Base-by-base conservation (phyloP, 2,888 invertebrate genomes). In the Phaedon cochleariae region DNA sequence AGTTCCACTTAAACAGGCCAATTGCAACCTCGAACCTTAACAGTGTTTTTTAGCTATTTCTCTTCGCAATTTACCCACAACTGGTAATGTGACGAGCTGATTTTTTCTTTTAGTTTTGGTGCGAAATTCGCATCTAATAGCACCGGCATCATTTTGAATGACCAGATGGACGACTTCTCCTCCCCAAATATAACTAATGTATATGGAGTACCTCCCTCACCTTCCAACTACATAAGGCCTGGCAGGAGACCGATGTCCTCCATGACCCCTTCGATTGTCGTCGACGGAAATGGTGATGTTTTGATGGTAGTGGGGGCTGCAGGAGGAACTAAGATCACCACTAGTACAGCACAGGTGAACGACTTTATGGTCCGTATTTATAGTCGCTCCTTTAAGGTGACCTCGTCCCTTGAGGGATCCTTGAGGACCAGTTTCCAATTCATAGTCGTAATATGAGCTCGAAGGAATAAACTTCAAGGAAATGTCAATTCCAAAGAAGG, bases 91-190 rank as follows among this genome's bases (percentile, higher is more conserved):
- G n/a, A n/a, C n/a, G n/a, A 87, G 89, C 82, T n/a, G n/a, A 26
- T 2, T 48, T 37, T 37, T 26, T 21, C 15, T 68, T 68, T 26
- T 9, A 73, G 73, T 31, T 71, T 71, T 57, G 73, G 73, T 22
- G 69, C 72, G 10, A 90, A 90, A 65, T 84, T 93, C 17, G 87
- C 90, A 1, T 95, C 96, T 0, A 81, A 79, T 17, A 87, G 87
- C 60, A 92, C 95, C 0, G 96, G 95, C 22, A 91, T 96, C 64
- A 87, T 96, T 70, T 85, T 93, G 68, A 96, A 96, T 82, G 90
- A 94, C 76, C 92, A 93, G 78, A 96, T 96, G 95, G 94, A 95
- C 76, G 96, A 96, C 80, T 96, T 96, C 80, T 90, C 93, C 0
- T 87, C 91, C 2, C 92, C 93, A 0, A 83, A 87, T 63, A 85